phyloP scores from a whole-genome alignment of 2,113 vertebrate species.

The Spea bombifrons region DNA sequence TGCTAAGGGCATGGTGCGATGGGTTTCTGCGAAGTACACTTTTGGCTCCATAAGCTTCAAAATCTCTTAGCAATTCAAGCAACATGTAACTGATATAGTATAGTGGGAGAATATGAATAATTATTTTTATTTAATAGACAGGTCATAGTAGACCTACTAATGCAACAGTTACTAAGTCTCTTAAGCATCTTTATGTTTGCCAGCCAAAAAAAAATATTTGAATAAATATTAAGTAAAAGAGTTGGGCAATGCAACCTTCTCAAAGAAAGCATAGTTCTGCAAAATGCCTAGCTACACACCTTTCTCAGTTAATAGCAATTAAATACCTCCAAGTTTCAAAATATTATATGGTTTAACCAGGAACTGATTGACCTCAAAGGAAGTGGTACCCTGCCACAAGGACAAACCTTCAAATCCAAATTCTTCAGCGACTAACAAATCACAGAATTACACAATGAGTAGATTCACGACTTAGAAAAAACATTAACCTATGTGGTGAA shows the following conservation, averaged over 20 bases:
- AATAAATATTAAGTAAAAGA: neutral
- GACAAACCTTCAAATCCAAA: slow-evolving; percentile 30
- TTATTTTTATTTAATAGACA: no score
- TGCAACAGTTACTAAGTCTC: no score
- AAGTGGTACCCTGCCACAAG: slow-evolving; percentile 25
- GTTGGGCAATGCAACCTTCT: neutral
- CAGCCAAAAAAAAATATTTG: slow-evolving; percentile 11
- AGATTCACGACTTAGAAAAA: slow-evolving; percentile 20
- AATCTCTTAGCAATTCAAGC: no score
- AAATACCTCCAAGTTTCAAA: slow-evolving; percentile 11
- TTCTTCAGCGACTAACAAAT: slow-evolving; percentile 28
- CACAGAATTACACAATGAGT: slow-evolving; percentile 25
- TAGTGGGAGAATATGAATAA: no score
- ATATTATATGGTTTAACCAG: slow-evolving; percentile 25
- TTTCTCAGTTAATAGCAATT: slow-evolving; percentile 14
- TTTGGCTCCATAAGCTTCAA: no score
- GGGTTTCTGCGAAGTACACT: no score
- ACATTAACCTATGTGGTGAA: slow-evolving; percentile 7
- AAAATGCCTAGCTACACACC: slow-evolving; percentile 8
- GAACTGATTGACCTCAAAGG: slow-evolving; percentile 35
- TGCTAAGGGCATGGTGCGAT: no score
- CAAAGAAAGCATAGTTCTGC: slow-evolving; percentile 8
- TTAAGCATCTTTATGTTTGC: slow-evolving; percentile 8
- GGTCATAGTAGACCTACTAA: no score
- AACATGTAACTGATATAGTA: no score